phyloP scores from a whole-genome alignment of 1,140 invertebrate species.

The Dreissena rostriformis region DNA sequence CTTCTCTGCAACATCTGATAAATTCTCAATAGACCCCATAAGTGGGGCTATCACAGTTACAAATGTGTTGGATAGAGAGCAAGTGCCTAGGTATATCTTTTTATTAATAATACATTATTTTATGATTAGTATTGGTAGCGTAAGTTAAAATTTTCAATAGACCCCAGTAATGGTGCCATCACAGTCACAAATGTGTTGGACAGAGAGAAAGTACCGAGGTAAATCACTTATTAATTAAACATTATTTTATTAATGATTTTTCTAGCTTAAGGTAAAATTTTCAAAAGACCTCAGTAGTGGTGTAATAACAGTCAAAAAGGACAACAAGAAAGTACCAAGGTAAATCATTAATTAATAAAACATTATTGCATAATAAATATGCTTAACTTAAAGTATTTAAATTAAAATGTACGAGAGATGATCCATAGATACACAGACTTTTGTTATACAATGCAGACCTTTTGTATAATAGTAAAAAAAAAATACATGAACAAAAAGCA shows the following conservation, averaged over 20 bases:
- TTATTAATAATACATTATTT: no score
- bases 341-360: background rate
- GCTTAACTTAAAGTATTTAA: no score
- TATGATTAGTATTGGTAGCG: no score
- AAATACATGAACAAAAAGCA: no score
- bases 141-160: slow-evolving; percentile 47
- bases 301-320: slow-evolving; percentile 33
- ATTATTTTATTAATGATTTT: no score
- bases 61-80: slow-evolving; percentile 11
- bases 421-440: no score
- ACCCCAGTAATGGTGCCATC: slow-evolving; percentile 18
- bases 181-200: slow-evolving; percentile 27
- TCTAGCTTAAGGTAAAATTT: slow-evolving; percentile 17
- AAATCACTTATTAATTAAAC: background rate
- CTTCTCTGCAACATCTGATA: slow-evolving; percentile 6
- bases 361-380: no score
- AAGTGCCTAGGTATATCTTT: background rate
- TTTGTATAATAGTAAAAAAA: no score
- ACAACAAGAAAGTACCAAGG: background rate
- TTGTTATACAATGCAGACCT: no score
- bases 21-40: slow-evolving; percentile 30
- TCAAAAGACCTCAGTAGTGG: slow-evolving; percentile 15
- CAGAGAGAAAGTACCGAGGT: background rate
- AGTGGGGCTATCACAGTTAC: slow-evolving; percentile 39
- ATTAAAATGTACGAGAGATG: no score